Conservation (phyloP, 2,113 vertebrate species). For the Carassius carassius region DNA sequence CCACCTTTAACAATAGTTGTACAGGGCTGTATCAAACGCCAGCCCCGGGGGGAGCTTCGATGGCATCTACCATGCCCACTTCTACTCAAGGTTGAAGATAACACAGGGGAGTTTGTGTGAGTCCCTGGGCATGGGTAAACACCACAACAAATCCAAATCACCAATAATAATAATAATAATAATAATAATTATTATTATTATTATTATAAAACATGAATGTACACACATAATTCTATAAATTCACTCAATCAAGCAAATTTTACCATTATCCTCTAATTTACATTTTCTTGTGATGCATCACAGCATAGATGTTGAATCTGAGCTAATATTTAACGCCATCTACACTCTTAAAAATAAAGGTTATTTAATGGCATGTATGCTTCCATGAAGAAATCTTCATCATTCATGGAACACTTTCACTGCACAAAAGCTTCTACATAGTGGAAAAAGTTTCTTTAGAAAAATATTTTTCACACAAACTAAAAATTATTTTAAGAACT, state of each 20-base stretch:
- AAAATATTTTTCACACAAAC: too few species aligned
- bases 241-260: background rate
- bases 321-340: background rate
- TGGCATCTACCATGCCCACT: constrained; percentile 57
- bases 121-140: constrained; percentile 52
- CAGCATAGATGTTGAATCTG: background rate
- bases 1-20: constrained; percentile 63
- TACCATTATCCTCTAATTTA: background rate
- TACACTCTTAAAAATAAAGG: background rate
- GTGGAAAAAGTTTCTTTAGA: too few species aligned
- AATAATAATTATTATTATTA: too few species aligned
- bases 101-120: constrained; percentile 57
- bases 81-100: constrained; percentile 59
- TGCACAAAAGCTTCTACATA: background rate
- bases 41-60: constrained; percentile 57
- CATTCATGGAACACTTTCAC: background rate
- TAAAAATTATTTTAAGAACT: background rate
- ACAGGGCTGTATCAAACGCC: constrained; percentile 58
- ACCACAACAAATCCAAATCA: constrained; percentile 50
- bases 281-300: background rate
- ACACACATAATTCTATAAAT: background rate
- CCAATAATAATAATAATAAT: background rate
- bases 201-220: background rate
- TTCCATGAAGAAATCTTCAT: background rate
- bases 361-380: background rate